Evolutionary conservation across 2,113 vertebrate species (phyloP).

Genomic region (Scatophagus argus): DNA sequence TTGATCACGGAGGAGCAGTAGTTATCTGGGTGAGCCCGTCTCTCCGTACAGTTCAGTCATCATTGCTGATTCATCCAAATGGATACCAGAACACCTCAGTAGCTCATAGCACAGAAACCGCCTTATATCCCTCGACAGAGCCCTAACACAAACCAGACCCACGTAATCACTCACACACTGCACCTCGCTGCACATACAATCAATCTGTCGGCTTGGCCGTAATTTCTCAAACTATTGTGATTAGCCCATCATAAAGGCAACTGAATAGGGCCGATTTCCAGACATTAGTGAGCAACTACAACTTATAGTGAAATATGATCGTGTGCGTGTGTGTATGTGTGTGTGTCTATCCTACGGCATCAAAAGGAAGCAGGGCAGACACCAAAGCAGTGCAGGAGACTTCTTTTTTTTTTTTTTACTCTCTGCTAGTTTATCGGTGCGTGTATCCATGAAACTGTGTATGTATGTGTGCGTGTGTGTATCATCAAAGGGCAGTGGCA

Average conservation of each 20-base stretch:
- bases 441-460: slow-evolving; percentile 26
- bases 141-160: slow-evolving; percentile 73
- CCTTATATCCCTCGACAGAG: slow-evolving; percentile 66
- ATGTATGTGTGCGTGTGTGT: slow-evolving; percentile 9
- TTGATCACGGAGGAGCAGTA: slow-evolving; percentile 77
- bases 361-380: slow-evolving; percentile 53
- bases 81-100: slow-evolving; percentile 80
- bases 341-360: slow-evolving; percentile 48
- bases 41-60: slow-evolving; percentile 69
- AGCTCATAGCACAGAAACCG: slow-evolving; percentile 68
- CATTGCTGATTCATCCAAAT: slow-evolving; percentile 80
- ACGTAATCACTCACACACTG: slow-evolving; percentile 74
- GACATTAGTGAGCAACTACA: slow-evolving; percentile 57
- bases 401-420: background rate
- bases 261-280: slow-evolving; percentile 67
- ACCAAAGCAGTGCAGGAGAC: slow-evolving; percentile 30
- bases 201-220: slow-evolving; percentile 68
- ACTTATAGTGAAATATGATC: slow-evolving; percentile 42
- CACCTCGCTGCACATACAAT: slow-evolving; percentile 71
- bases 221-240: slow-evolving; percentile 77
- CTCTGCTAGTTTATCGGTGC: slow-evolving; percentile 5
- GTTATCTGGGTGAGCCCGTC: slow-evolving; percentile 67
- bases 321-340: too few species aligned
- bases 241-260: slow-evolving; percentile 76
- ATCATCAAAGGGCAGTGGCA: slow-evolving; percentile 76